A percentile compares a stretch with the other conserved stretches of the same genome.
Conservation (phyloP, 2,797 vertebrate genomes). For the Netta rufina region DNA sequence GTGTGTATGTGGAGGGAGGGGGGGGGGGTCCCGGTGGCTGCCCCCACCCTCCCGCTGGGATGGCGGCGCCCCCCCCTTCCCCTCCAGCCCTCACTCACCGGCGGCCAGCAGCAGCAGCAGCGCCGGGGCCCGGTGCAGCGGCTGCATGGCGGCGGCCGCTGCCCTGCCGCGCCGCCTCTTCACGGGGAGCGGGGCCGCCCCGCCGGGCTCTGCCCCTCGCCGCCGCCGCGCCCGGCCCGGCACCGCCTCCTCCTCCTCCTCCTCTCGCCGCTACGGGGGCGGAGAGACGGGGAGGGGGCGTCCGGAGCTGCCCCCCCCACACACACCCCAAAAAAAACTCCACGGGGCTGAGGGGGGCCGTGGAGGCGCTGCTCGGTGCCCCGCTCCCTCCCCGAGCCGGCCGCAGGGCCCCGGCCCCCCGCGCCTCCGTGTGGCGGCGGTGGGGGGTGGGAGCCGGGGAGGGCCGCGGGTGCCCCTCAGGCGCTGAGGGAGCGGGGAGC, state of each 20-base stretch:
- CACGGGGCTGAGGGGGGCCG: background rate
- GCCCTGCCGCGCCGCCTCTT: constrained; percentile 42
- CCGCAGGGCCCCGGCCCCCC: background rate
- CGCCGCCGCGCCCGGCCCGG: background rate
- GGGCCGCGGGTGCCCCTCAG: too few relatives aligned
- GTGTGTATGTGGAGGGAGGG: too few relatives aligned
- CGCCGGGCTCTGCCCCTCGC: constrained; percentile 42
- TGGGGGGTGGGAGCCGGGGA: background rate
- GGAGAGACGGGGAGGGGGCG: background rate
- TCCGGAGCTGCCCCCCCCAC: too few relatives aligned
- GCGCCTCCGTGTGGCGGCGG: background rate
- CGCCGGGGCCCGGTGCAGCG: constrained; percentile 50
- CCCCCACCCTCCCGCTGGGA: background rate
- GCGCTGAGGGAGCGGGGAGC: background rate
- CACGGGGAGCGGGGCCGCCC: constrained; percentile 41
- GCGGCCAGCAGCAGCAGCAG: constrained; percentile 17
- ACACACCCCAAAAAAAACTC: too few relatives aligned
- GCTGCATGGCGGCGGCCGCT: constrained; percentile 44
- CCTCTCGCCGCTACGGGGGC: background rate
- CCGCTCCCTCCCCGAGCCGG: background rate
- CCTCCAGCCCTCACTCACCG: constrained; percentile 14
- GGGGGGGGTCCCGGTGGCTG: background rate
- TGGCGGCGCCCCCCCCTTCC: background rate
- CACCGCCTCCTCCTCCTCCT: background rate
- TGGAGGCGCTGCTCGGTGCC: background rate